These are phyloP conservation scores for Lamellibrachia luymesi DNA, from an alignment of 1,140 invertebrate genomes.

Conservation along the genomic window DNA sequence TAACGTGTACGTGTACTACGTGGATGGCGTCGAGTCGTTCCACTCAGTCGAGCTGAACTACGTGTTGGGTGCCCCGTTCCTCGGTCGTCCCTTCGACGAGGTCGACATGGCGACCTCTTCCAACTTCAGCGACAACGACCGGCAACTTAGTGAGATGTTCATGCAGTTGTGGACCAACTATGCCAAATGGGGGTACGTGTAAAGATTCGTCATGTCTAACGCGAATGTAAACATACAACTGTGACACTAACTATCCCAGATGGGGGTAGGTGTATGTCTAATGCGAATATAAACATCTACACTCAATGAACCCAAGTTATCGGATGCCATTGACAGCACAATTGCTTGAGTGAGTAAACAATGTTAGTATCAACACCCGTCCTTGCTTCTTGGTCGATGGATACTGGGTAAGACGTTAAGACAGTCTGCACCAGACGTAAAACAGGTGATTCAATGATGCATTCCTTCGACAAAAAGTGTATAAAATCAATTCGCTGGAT, in stretches of 20 bases:
- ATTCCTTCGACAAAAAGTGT: too few species aligned
- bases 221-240: conserved; percentile 36
- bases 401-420: too few species aligned
- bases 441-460: too few species aligned
- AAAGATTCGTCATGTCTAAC: conserved; percentile 3
- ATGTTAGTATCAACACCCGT: not conserved
- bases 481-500: too few species aligned
- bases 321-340: not conserved
- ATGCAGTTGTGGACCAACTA: conserved; percentile 58
- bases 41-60: conserved; percentile 26
- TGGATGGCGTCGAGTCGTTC: conserved; percentile 10
- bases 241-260: conserved; percentile 54
- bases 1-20: conserved; percentile 20
- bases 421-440: too few species aligned
- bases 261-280: not conserved
- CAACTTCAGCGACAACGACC: conserved; percentile 9
- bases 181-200: conserved; percentile 53
- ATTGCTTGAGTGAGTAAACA: not conserved
- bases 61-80: conserved; percentile 19
- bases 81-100: conserved; percentile 20
- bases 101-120: not conserved
- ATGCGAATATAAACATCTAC: not conserved
- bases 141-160: conserved; percentile 50
- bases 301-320: not conserved
- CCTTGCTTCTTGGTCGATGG: not conserved